Evolutionary conservation across 2,888 invertebrate species (phyloP).

Genomic region (Acrobasis consociella): DNA sequence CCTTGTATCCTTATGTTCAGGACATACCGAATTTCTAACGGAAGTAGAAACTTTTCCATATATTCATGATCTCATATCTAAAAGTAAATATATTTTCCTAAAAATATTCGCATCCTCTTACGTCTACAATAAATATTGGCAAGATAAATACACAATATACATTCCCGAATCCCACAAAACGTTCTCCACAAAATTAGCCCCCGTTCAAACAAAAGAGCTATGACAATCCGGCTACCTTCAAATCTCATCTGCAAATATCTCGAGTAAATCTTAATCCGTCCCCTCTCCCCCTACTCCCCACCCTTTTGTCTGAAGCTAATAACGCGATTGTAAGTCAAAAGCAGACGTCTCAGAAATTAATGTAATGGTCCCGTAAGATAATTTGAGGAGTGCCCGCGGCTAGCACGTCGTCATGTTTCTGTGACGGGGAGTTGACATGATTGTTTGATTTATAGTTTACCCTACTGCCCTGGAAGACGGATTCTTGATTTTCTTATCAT

Average conservation of each 20-base stretch:
- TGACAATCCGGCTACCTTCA: slow-evolving; percentile 54
- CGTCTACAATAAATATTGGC: not conserved
- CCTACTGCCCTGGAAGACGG: not conserved
- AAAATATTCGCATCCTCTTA: not conserved
- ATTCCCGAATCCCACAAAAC: slow-evolving; percentile 27
- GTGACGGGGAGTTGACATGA: slow-evolving; percentile 1
- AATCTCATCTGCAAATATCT: slow-evolving; percentile 74
- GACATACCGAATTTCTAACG: too few relatives aligned
- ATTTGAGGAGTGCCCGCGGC: slow-evolving; percentile 46
- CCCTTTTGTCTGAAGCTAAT: slow-evolving; percentile 56
- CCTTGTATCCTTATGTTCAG: too few relatives aligned
- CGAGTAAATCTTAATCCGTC: slow-evolving; percentile 70
- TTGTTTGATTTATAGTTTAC: slow-evolving; percentile 20
- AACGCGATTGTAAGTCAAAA: slow-evolving; percentile 57
- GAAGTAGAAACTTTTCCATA: too few relatives aligned
- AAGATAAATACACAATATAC: slow-evolving; percentile 1
- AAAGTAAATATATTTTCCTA: not conserved
- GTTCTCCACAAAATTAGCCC: slow-evolving; percentile 45
- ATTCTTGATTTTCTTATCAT: too few relatives aligned
- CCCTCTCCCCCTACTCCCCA: slow-evolving; percentile 32
- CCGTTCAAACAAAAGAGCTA: slow-evolving; percentile 50
- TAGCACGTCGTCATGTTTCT: slow-evolving; percentile 15
- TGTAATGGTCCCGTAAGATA: slow-evolving; percentile 60
- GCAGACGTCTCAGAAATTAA: slow-evolving; percentile 68
- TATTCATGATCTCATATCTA: too few relatives aligned